These are phyloP conservation scores for Epinotia brunnichana DNA, from an alignment of 2,888 invertebrate species.

Conservation along the genomic window DNA sequence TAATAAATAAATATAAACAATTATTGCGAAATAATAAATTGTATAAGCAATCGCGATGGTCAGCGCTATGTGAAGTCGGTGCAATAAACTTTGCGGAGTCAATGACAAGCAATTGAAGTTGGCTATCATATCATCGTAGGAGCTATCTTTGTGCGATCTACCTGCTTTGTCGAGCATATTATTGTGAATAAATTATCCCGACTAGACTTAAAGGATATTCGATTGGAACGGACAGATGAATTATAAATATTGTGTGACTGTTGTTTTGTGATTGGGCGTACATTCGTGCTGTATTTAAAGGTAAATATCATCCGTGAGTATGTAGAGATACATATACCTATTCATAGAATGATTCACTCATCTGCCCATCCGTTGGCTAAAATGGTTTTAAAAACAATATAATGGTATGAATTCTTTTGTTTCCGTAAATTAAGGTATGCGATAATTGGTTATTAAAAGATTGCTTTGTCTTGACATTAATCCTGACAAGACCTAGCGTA, in stretches of 20 bases:
- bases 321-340: constrained; percentile 65
- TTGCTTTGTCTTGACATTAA: constrained; percentile 9
- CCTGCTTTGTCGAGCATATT: constrained; percentile 78
- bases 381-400: constrained; percentile 19
- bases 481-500: not conserved
- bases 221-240: constrained; percentile 66
- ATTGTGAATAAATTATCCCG: constrained; percentile 74
- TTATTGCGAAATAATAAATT: constrained; percentile 67
- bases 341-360: constrained; percentile 67
- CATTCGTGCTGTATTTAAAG: constrained; percentile 34
- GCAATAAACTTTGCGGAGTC: constrained; percentile 69
- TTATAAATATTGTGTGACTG: constrained; percentile 65
- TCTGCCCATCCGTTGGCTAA: constrained; percentile 43
- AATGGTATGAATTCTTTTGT: not conserved
- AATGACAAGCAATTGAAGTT: constrained; percentile 61
- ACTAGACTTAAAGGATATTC: constrained; percentile 64
- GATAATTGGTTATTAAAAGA: not conserved
- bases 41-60: constrained; percentile 63
- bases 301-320: constrained; percentile 73
- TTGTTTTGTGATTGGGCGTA: constrained; percentile 57
- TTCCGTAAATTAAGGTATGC: not conserved
- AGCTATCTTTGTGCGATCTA: constrained; percentile 78
- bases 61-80: constrained; percentile 70
- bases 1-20: constrained; percentile 78
- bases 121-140: constrained; percentile 59